Percentiles rank a stretch among this genome's conserved stretches.
These are phyloP conservation scores for Pseudoips prasinana DNA, from an alignment of 2,888 invertebrate species.

Conservation along the genomic window DNA sequence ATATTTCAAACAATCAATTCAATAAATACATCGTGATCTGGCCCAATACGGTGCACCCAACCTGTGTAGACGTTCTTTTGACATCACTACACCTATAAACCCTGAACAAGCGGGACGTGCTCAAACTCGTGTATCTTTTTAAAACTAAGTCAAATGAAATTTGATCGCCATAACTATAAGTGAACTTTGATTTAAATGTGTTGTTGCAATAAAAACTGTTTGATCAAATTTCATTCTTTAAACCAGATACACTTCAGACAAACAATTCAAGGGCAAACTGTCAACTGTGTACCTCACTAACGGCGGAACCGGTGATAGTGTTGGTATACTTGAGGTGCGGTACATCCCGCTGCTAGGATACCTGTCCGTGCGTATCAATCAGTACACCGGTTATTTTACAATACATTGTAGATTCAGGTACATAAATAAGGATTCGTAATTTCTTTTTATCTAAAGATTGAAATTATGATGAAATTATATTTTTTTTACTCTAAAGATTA, in stretches of 20 bases:
- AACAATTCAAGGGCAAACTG: constrained; percentile 59
- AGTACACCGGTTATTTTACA: constrained; percentile 50
- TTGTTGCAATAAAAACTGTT: background rate
- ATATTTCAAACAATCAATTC: constrained; percentile 15
- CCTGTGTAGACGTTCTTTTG: constrained; percentile 33
- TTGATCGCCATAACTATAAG: too few species aligned
- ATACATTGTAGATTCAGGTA: constrained; percentile 4
- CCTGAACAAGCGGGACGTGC: constrained; percentile 61
- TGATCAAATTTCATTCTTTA: constrained; percentile 47
- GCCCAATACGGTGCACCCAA: constrained; percentile 45
- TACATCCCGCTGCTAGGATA: constrained; percentile 88
- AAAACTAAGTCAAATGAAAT: constrained; percentile 42
- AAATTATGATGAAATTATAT: too few species aligned
- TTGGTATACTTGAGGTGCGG: constrained; percentile 95
- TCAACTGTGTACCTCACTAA: constrained; percentile 85
- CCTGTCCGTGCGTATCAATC: constrained; percentile 68
- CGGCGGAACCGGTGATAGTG: constrained; percentile 87
- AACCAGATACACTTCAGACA: constrained; percentile 43
- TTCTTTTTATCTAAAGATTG: too few species aligned
- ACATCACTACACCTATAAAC: constrained; percentile 52
- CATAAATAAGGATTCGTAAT: too few species aligned
- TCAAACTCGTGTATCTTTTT: constrained; percentile 44
- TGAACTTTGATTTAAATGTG: too few species aligned
- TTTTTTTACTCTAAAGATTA: too few species aligned
- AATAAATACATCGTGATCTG: constrained; percentile 29